phyloP scores from a whole-genome alignment of 2,888 invertebrate genomes.

The Ennomos fuscantarius region DNA sequence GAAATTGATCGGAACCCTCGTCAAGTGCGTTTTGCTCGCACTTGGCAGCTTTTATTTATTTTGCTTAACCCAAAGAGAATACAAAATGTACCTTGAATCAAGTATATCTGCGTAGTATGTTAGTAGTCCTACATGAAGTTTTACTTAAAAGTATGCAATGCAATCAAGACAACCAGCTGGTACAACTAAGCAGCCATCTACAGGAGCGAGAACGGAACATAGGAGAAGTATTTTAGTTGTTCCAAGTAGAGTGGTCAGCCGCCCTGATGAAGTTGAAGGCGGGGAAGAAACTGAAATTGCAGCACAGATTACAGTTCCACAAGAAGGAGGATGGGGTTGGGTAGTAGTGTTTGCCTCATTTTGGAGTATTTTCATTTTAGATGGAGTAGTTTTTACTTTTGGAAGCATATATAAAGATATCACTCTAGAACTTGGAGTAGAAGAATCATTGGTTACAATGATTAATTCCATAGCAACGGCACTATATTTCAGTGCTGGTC shows the following conservation, averaged over 20 bases:
- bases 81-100: too few relatives aligned
- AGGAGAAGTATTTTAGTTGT: slow-evolving; percentile 54
- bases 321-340: slow-evolving; percentile 79
- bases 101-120: too few relatives aligned
- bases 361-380: slow-evolving; percentile 60
- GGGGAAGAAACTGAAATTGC: slow-evolving; percentile 76
- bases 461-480: slow-evolving; percentile 71
- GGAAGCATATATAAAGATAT: slow-evolving; percentile 68
- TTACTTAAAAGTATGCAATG: slow-evolving; percentile 2
- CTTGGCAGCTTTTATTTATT: too few relatives aligned
- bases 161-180: slow-evolving; percentile 2
- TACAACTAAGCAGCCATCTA: slow-evolving; percentile 2
- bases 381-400: slow-evolving; percentile 71
- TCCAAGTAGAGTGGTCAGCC: slow-evolving; percentile 59
- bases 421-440: slow-evolving; percentile 55
- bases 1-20: too few relatives aligned
- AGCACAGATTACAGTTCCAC: slow-evolving; percentile 72
- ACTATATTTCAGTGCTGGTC: slow-evolving; percentile 67
- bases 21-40: too few relatives aligned
- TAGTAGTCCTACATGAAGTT: too few relatives aligned
- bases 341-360: slow-evolving; percentile 68
- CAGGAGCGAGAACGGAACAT: not conserved
- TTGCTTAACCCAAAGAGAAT: too few relatives aligned
- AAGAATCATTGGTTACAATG: slow-evolving; percentile 61
- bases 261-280: slow-evolving; percentile 59